These are phyloP conservation scores for Oligia latruncula DNA, from an alignment of 2,888 invertebrate species.

Conservation along the genomic window DNA sequence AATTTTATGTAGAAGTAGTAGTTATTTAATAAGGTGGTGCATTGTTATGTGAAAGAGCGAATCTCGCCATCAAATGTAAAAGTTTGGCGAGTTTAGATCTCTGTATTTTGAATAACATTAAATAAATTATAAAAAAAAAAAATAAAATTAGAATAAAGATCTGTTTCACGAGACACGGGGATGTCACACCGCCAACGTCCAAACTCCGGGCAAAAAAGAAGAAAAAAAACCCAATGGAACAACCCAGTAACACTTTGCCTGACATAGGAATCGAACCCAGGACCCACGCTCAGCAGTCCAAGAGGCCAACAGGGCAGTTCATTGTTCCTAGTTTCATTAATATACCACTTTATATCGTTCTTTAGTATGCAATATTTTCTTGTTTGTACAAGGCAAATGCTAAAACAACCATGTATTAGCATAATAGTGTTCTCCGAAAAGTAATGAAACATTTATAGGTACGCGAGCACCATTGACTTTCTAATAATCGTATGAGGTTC, in stretches of 20 bases:
- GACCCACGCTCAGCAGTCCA: neutral
- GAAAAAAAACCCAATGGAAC: no score
- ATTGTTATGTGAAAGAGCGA: no score
- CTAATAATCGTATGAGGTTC: slow-evolving; percentile 5
- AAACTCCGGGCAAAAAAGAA: neutral
- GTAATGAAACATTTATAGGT: slow-evolving; percentile 25
- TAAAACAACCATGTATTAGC: slow-evolving; percentile 22
- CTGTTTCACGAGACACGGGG: neutral
- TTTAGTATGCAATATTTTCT: slow-evolving; percentile 1
- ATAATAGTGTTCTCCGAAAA: slow-evolving; percentile 39
- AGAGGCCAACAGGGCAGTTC: neutral
- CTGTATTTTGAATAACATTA: no score
- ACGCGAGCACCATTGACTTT: neutral
- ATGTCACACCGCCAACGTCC: neutral
- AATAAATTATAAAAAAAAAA: no score
- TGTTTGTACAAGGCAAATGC: neutral
- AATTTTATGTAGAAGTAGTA: no score
- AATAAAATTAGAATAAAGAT: no score
- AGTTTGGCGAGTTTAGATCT: no score
- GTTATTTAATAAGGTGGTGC: no score
- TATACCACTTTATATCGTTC: neutral
- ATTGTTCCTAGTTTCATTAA: neutral
- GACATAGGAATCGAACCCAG: no score
- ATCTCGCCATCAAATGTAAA: no score
- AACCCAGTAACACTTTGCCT: no score